Conservation (phyloP, 1,140 invertebrate species). For the Vanessa atalanta region DNA sequence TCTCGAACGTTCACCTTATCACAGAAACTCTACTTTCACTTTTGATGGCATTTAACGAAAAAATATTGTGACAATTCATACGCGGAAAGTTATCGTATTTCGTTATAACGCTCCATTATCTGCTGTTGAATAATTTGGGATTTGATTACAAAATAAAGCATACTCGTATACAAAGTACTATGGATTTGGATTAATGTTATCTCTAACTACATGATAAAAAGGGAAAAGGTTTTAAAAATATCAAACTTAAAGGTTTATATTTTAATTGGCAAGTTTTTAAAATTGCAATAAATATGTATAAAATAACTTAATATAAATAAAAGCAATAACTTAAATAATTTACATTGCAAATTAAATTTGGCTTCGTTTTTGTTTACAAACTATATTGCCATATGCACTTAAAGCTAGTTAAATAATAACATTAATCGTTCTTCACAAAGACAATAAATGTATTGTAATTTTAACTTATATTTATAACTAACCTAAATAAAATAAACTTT, state of each 20-base stretch:
- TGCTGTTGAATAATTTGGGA: background rate
- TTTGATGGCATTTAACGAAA: conserved; percentile 39
- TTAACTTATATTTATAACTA: background rate
- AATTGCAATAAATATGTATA: conserved; percentile 10
- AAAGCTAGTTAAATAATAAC: background rate
- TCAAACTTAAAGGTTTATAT: conserved; percentile 2
- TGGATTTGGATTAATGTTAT: too few relatives aligned
- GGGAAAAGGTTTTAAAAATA: background rate
- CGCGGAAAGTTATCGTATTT: conserved; percentile 8
- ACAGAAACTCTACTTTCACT: conserved; percentile 47
- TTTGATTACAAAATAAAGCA: background rate
- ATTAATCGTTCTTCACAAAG: background rate
- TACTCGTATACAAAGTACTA: too few relatives aligned
- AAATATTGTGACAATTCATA: conserved; percentile 25
- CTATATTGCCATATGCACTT: background rate
- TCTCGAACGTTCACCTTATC: conserved; percentile 43
- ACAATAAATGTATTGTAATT: background rate
- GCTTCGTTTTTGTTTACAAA: conserved; percentile 49
- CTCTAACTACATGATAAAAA: too few relatives aligned
- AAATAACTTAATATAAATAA: conserved; percentile 42
- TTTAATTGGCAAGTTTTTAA: conserved; percentile 41
- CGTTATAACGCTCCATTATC: background rate
- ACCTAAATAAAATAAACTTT: background rate
- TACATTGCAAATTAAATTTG: conserved; percentile 65
- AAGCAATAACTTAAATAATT: conserved; percentile 58